phyloP scores from a whole-genome alignment of 2,797 vertebrate species.

The Carduelis carduelis region DNA sequence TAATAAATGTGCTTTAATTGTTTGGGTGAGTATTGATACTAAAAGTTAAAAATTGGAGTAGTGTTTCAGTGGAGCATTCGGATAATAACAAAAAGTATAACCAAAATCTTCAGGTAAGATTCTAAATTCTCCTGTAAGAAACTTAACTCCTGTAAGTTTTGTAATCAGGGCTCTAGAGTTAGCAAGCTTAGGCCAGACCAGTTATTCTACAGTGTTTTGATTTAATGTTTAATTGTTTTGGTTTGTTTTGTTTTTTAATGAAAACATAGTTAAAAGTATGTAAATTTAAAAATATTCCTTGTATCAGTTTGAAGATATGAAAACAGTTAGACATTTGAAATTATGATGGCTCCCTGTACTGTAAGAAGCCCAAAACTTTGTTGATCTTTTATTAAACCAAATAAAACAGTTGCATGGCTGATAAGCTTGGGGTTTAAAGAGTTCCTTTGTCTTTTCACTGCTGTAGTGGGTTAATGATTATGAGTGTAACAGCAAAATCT shows the following conservation, averaged over 20 bases:
- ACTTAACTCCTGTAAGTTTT: not conserved
- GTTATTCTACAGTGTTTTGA: not conserved
- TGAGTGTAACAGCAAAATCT: not conserved
- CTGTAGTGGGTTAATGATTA: not conserved
- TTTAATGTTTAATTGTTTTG: not conserved
- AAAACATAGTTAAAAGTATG: not conserved
- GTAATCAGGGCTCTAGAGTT: not conserved
- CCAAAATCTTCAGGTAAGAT: not conserved
- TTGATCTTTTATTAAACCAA: not conserved
- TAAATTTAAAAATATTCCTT: not conserved
- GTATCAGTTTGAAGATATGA: not conserved
- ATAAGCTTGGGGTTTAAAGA: not conserved
- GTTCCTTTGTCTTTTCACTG: not conserved
- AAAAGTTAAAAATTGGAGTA: not conserved
- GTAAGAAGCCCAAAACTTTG: not conserved
- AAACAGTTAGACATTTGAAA: not conserved
- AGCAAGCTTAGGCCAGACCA: not conserved
- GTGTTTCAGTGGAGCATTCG: not conserved
- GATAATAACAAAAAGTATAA: not conserved
- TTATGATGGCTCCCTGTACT: not conserved
- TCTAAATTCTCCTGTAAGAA: not conserved
- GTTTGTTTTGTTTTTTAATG: not conserved
- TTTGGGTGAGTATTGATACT: not conserved
- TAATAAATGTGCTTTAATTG: not conserved
- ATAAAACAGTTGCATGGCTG: not conserved